A percentile compares a stretch with the other conserved stretches of the same genome.
Evolutionary conservation across 2,113 vertebrate genomes (phyloP).

Genomic region (Myotis davidii): DNA sequence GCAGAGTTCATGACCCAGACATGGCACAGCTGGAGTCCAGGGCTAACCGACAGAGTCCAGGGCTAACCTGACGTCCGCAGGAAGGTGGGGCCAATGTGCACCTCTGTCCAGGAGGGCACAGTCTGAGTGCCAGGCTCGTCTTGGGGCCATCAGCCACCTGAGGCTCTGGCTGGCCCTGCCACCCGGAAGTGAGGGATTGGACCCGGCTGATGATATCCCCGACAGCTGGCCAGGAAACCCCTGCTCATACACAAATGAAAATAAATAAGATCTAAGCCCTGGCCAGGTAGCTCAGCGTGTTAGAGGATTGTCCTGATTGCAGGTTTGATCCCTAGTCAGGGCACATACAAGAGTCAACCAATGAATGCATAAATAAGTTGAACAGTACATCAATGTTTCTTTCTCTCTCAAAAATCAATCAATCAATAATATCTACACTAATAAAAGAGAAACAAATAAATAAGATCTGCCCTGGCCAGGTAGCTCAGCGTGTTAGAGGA

Average conservation of each 20-base stretch:
- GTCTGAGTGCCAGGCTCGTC: background rate
- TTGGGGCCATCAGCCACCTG: background rate
- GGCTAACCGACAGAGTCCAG: background rate
- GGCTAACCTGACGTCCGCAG: background rate
- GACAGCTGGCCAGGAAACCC: background rate
- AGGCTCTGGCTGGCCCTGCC: background rate
- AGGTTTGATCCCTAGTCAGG: no score
- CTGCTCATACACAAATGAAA: background rate
- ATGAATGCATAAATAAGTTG: no score
- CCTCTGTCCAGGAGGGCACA: fast-evolving
- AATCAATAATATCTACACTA: no score
- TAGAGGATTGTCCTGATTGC: no score
- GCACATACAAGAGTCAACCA: no score
- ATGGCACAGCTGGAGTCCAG: no score
- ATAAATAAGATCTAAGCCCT: background rate
- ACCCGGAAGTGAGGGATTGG: background rate
- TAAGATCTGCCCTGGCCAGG: no score
- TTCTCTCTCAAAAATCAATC: no score
- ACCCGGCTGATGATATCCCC: background rate
- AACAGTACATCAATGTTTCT: no score
- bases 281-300: no score
- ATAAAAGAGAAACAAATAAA: no score
- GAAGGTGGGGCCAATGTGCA: background rate
- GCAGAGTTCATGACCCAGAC: background rate
- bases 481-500: no score